These are phyloP conservation scores for Aepyceros melampus DNA, from an alignment of 2,113 vertebrate species.

Conservation along the genomic window DNA sequence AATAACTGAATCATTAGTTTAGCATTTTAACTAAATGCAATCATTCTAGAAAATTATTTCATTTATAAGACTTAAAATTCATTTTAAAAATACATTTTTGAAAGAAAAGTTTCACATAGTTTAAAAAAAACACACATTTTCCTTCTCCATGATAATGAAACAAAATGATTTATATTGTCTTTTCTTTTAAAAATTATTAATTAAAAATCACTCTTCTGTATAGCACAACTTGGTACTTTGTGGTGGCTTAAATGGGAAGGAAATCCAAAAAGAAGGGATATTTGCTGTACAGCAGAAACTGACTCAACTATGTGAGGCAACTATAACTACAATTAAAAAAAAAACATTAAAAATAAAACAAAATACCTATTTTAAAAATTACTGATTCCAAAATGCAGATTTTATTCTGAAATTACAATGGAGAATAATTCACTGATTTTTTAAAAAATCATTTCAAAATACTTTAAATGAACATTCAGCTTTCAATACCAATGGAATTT, in stretches of 20 bases:
- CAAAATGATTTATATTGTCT: not conserved
- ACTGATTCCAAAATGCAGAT: not conserved
- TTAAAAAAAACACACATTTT: not conserved
- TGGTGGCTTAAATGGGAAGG: not conserved
- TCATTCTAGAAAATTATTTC: not conserved
- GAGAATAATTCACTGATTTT: not conserved
- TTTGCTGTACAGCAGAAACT: not conserved
- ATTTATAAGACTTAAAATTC: constrained; percentile 44
- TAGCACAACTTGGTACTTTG: not conserved
- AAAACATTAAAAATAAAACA: not conserved
- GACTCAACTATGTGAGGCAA: not conserved
- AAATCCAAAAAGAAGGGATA: not conserved
- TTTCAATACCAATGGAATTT: not conserved
- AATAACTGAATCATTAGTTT: constrained; percentile 37
- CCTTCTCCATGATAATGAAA: constrained; percentile 9
- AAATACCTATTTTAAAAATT: not conserved
- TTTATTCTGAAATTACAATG: constrained; percentile 29
- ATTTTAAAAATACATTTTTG: constrained; percentile 42
- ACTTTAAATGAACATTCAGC: constrained; percentile 37
- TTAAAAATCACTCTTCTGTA: not conserved
- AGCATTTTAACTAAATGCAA: constrained; percentile 44
- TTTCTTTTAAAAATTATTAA: not conserved
- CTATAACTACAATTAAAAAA: not conserved
- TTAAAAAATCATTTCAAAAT: not conserved
- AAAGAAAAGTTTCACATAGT: constrained; percentile 1